Evolutionary conservation across 2,113 vertebrate species (phyloP), one percentile per base, ranked within the genome.

Genomic region (Myrmecobius fasciatus): DNA sequence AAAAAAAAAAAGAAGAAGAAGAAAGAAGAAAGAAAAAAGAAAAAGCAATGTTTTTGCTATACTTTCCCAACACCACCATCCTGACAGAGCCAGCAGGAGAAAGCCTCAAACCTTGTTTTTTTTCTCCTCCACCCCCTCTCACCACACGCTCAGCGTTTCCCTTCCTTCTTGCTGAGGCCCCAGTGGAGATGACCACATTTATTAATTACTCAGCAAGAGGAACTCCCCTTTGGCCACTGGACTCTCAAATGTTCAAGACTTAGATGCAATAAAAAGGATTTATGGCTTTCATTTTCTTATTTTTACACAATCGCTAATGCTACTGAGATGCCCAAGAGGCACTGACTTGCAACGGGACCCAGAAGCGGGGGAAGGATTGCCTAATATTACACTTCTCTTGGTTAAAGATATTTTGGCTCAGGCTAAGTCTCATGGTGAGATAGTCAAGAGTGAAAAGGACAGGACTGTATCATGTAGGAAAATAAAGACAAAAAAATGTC

Each of bases 251-350:
- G 67, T 43, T 83, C n/a, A 43, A 83, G 67, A 43, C 67, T 43
- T 83, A 83, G n/a, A 83, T 24, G 67, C n/a, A 83, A 83, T 83
- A 43, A 83, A 83, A 83, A 83, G 67, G 67, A 83, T 83, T 83
- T 83, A 83, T 83, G n/a, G 67, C n/a, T 83, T 83, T 83, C 67
- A 83, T 83, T 83, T 75, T 83, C 67, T 83, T 83, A 83, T 83
- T 83, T 83, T 83, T 83, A 83, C 67, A 83, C n/a, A 83, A 83
- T 83, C 17, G 67, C 67, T 83, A 83, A 83, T 43, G 67, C 67
- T 83, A 83, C 67, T 3, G n/a, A 83, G 67, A 83, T 83, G 36
- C 67, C 67, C 67, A 83, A 43, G 67, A 83, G 67, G 67, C 67
- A 83, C 6, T 83, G n/a, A 83, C 67, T 43, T 83, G 67, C 67